These are phyloP conservation scores for Perca schrenkii DNA, from an alignment of 2,113 vertebrate genomes.

Conservation along the genomic window DNA sequence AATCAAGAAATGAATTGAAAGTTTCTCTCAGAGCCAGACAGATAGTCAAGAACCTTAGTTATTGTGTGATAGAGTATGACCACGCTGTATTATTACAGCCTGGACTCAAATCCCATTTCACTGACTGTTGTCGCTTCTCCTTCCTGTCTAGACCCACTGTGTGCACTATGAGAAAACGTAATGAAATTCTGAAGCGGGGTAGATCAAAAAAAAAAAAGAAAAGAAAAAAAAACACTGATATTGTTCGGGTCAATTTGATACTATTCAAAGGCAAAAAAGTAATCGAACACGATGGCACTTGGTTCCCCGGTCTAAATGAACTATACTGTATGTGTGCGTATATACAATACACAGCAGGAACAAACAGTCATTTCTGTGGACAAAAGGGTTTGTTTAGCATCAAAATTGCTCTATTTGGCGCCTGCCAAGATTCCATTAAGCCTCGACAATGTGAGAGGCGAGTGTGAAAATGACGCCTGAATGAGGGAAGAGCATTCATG, in stretches of 20 bases:
- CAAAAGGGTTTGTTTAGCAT: slow-evolving; percentile 67
- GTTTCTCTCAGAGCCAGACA: slow-evolving; percentile 14
- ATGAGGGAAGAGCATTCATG: slow-evolving; percentile 54
- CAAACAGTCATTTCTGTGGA: slow-evolving; percentile 43
- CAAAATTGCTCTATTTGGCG: slow-evolving; percentile 51
- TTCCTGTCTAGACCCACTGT: slow-evolving; percentile 36
- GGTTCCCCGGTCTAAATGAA: slow-evolving; percentile 29
- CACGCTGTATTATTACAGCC: slow-evolving; percentile 48
- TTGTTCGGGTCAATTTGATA: slow-evolving; percentile 33
- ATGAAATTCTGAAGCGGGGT: slow-evolving; percentile 55
- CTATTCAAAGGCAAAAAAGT: slow-evolving; percentile 24
- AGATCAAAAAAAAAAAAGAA: neutral
- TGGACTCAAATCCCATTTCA: slow-evolving; percentile 56
- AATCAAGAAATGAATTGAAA: slow-evolving; percentile 7
- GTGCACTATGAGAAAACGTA: slow-evolving; percentile 40
- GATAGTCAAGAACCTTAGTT: slow-evolving; percentile 5
- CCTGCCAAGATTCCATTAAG: slow-evolving; percentile 70
- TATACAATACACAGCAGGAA: slow-evolving; percentile 15
- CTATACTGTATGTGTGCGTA: slow-evolving; percentile 13
- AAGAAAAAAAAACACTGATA: neutral
- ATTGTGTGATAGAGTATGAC: slow-evolving; percentile 37
- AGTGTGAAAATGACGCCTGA: slow-evolving; percentile 57
- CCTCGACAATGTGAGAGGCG: slow-evolving; percentile 54
- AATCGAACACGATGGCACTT: slow-evolving; percentile 23
- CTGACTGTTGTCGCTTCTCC: slow-evolving; percentile 39